Base-by-base conservation (phyloP, 2,888 invertebrate genomes). In the Drosophila nigritarsus region DNA sequence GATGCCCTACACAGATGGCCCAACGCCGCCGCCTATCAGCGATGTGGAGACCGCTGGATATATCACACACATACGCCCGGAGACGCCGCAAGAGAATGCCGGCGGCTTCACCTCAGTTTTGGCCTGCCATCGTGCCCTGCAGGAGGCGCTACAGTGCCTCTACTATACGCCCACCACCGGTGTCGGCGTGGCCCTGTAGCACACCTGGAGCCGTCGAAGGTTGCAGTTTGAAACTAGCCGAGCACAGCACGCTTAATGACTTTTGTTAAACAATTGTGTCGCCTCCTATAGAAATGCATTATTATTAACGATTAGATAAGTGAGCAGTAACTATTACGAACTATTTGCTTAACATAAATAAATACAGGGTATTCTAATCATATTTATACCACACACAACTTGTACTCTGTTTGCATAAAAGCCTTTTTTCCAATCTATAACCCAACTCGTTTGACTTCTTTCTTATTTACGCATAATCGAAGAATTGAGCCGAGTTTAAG, bases 101-200 rank as follows among this genome's bases (percentile, higher is more conserved):
- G 98, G 98, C 13, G 99, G 99, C 1, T 99, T 97, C 92, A 95
- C 95, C n/a, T 95, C 97, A 0, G 95, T 95, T 3, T 94, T 97
- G 80, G 97, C 98, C 0, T 98, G 98, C 90, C 94, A 97, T 73
- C 94, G 98, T 72, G 98, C 98, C 0, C 92, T 99, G 49, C 97
- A 98, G 90, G 98, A 98, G 91, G 97, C 98, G 0, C 94, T 98
- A 90, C 95, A 96, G 67, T 98, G 97, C 11, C 94, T 97, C 13
- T 93, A 89, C 66, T 91, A 91, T 67, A 92, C 92, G 15, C 82
- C 90, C 24, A 80, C 63, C 18, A 54, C 77, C 1, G 87, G 82
- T 18, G 42, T 74, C 3, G 50, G 63, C 8, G 40, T 72, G 2
- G 69, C 32, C 27, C 56, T 42, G 55, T 75, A 70, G 3, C 27